These are phyloP conservation scores for Rhinoraja longicauda DNA, from an alignment of 2,797 vertebrate species.

Conservation along the genomic window DNA sequence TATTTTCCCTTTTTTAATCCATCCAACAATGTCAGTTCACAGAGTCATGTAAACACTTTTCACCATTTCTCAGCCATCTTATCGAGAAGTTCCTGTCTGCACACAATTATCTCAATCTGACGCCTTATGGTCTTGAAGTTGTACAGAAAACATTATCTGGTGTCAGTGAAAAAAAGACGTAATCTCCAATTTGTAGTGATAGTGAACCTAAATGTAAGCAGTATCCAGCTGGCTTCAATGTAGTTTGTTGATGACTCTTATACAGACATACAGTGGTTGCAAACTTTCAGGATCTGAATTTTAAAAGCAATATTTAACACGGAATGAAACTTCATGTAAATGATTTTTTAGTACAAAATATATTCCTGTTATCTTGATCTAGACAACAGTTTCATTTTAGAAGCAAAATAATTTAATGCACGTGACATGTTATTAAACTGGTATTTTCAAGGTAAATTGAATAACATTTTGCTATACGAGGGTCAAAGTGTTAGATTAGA, in stretches of 20 bases:
- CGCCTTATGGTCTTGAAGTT: neutral
- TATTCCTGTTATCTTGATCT: neutral
- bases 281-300: neutral
- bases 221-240: neutral
- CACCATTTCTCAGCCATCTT: neutral
- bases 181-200: neutral
- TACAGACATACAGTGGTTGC: neutral
- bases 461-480: neutral
- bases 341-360: neutral
- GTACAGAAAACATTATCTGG: neutral
- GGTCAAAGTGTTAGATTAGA: neutral
- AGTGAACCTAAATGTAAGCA: neutral
- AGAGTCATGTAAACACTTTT: neutral
- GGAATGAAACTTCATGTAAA: neutral
- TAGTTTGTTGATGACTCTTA: neutral
- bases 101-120: neutral
- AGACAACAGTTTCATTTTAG: neutral
- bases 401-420: neutral
- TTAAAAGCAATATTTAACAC: neutral
- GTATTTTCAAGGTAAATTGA: neutral
- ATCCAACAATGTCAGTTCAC: neutral
- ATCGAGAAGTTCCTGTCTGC: neutral
- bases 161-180: neutral
- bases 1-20: neutral
- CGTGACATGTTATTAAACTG: neutral